phyloP scores from a whole-genome alignment of 1,140 invertebrate genomes.

The Neuroterus valhalla region DNA sequence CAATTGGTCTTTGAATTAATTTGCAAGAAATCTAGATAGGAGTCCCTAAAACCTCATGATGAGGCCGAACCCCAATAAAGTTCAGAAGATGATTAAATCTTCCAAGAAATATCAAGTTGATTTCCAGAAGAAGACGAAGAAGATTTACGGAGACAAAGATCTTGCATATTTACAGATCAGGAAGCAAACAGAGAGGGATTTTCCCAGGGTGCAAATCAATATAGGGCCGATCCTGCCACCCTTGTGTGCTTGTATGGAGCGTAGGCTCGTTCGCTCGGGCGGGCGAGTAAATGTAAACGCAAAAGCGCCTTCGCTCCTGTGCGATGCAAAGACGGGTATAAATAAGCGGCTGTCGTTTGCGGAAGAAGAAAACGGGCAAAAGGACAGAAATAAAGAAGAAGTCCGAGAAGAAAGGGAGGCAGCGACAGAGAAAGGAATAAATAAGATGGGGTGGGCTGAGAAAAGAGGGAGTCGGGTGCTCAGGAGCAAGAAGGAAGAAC shows the following conservation, averaged over 20 bases:
- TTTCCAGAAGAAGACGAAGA: not conserved
- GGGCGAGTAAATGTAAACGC: conserved; percentile 64
- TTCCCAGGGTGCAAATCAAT: conserved; percentile 16
- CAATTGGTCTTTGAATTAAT: too few species aligned
- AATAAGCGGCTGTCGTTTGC: conserved; percentile 76
- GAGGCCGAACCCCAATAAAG: too few species aligned
- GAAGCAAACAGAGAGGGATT: not conserved
- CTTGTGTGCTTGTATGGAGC: conserved; percentile 38
- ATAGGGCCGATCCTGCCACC: conserved; percentile 31
- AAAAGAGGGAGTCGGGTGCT: conserved; percentile 48
- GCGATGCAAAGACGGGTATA: conserved; percentile 75
- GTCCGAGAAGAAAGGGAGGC: conserved; percentile 63
- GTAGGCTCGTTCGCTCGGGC: conserved; percentile 50
- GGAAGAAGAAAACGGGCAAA: conserved; percentile 74
- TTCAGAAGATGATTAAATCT: too few species aligned
- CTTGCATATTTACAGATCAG: not conserved
- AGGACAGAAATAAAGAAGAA: conserved; percentile 72
- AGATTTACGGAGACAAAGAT: not conserved
- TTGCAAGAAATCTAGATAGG: too few species aligned
- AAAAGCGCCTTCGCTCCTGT: conserved; percentile 64
- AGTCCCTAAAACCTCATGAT: too few species aligned
- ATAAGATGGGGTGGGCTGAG: conserved; percentile 55
- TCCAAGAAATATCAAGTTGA: too few species aligned
- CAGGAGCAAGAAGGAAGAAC: conserved; percentile 42
- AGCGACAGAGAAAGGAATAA: conserved; percentile 68